Percentiles rank a stretch among this genome's conserved stretches.
These are phyloP conservation scores for Poeciliopsis occidentalis DNA, from an alignment of 2,113 vertebrate genomes.

Conservation along the genomic window DNA sequence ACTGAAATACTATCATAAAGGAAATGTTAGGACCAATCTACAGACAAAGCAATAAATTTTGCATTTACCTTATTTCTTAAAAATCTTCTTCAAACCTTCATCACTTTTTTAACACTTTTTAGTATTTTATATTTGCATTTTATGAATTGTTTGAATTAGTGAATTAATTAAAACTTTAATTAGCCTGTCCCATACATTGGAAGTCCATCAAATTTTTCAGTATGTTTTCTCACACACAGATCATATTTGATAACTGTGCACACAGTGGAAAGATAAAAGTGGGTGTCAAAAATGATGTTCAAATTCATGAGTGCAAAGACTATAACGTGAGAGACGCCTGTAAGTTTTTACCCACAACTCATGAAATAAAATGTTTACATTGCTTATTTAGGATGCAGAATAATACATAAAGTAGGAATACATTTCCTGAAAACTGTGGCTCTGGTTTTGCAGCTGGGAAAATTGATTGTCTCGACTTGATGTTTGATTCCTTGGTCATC, in stretches of 20 bases:
- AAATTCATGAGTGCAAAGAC: constrained; percentile 89
- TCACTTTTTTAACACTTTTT: background rate
- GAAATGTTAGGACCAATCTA: background rate
- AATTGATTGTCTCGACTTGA: constrained; percentile 87
- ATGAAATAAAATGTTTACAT: background rate
- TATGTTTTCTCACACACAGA: constrained; percentile 75
- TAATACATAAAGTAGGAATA: background rate
- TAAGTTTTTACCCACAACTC: constrained; percentile 74
- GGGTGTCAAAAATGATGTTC: constrained; percentile 84
- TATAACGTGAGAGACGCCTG: constrained; percentile 89
- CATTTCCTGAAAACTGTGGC: background rate
- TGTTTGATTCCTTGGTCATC: constrained; percentile 88
- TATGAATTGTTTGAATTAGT: background rate
- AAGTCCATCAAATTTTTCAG: background rate
- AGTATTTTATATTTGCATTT: background rate
- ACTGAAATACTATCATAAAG: background rate
- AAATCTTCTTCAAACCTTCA: background rate
- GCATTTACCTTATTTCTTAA: too few relatives aligned
- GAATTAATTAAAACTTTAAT: background rate
- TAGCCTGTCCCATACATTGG: background rate
- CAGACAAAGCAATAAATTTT: too few relatives aligned
- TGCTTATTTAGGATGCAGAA: background rate
- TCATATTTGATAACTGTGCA: constrained; percentile 90
- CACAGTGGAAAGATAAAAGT: constrained; percentile 93
- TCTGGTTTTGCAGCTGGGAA: constrained; percentile 81